These are phyloP conservation scores for Lagorchestes hirsutus DNA, from an alignment of 2,797 vertebrate genomes.

Conservation along the genomic window DNA sequence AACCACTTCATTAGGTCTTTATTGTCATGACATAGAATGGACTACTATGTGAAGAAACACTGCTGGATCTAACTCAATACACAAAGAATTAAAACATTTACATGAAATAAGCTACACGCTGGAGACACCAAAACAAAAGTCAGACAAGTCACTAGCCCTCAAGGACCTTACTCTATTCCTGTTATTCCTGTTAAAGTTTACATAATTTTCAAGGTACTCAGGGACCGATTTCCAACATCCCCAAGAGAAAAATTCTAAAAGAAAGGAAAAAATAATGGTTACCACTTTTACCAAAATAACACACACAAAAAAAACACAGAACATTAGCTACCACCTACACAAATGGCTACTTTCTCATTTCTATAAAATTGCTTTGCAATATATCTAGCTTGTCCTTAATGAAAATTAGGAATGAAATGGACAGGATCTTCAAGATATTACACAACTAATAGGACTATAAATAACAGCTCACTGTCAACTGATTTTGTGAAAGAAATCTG, in stretches of 20 bases:
- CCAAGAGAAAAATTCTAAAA: neutral
- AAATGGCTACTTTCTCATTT: neutral
- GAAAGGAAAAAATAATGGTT: neutral
- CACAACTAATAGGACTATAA: neutral
- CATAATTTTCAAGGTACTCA: neutral
- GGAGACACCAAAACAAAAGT: neutral
- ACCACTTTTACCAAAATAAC: neutral
- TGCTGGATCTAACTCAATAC: neutral
- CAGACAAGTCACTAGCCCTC: neutral
- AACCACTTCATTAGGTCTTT: neutral
- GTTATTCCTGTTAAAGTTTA: neutral
- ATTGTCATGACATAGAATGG: neutral
- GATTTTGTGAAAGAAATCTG: neutral
- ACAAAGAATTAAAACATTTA: neutral
- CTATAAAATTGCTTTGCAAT: neutral
- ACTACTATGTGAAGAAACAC: neutral
- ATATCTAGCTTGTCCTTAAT: neutral
- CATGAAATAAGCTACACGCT: neutral
- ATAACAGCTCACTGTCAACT: neutral
- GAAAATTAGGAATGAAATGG: neutral
- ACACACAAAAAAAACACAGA: neutral
- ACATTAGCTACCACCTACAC: neutral
- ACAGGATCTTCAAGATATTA: neutral
- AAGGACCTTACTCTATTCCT: no score
- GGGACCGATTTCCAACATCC: neutral